These are phyloP conservation scores for Balaeniceps rex DNA, from an alignment of 2,113 vertebrate genomes.

Conservation along the genomic window DNA sequence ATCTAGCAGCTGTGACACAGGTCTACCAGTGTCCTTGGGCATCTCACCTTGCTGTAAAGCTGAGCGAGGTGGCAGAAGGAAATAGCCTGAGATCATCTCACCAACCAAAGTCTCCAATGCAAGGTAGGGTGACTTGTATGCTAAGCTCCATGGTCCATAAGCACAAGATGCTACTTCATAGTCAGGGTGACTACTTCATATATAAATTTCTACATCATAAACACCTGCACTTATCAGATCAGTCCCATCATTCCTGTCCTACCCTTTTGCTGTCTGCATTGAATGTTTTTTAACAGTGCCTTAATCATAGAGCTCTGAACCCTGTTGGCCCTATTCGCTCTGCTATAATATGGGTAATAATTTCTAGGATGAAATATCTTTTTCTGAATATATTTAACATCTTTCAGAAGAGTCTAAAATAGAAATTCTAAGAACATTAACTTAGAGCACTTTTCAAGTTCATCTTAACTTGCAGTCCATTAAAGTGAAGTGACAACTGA, in stretches of 20 bases:
- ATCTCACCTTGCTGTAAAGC: not conserved
- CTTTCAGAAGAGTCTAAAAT: constrained; percentile 18
- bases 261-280: not conserved
- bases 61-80: not conserved
- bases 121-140: not conserved
- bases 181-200: not conserved
- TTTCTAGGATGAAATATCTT: not conserved
- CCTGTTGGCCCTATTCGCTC: not conserved
- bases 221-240: not conserved
- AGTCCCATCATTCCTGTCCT: not conserved
- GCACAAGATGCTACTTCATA: not conserved
- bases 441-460: constrained; percentile 28
- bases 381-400: not conserved
- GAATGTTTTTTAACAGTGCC: not conserved
- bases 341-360: not conserved
- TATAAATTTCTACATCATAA: not conserved
- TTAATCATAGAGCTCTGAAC: not conserved
- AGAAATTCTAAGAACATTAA: constrained; percentile 25
- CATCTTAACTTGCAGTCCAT: constrained; percentile 22
- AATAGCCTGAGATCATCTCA: not conserved
- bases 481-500: constrained; percentile 50
- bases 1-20: not conserved
- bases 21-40: not conserved
- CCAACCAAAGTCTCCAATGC: not conserved
- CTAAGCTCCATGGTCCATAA: not conserved